phyloP scores from a whole-genome alignment of 2,888 invertebrate genomes.

The Diploptera punctata region DNA sequence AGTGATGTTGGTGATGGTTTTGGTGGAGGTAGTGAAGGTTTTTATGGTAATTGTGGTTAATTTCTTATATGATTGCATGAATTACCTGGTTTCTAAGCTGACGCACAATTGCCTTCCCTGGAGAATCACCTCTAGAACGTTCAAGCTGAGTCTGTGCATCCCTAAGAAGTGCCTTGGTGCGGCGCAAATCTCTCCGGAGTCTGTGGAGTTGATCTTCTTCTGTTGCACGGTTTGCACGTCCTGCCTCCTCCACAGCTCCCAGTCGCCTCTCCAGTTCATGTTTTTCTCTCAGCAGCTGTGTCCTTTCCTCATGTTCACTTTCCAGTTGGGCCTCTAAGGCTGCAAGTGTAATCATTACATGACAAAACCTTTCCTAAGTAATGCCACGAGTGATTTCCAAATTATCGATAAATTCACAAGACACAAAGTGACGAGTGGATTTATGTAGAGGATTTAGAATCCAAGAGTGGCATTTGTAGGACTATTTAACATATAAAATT shows the following conservation, averaged over 20 bases:
- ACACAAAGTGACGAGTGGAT: too few relatives aligned
- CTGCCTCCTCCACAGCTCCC: slow-evolving; percentile 75
- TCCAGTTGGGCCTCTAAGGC: slow-evolving; percentile 91
- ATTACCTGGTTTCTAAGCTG: slow-evolving; percentile 76
- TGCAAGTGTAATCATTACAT: too few relatives aligned
- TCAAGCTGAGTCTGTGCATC: slow-evolving; percentile 94
- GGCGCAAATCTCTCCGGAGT: slow-evolving; percentile 84
- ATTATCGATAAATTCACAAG: too few relatives aligned
- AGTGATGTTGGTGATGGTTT: too few relatives aligned
- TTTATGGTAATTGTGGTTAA: too few relatives aligned
- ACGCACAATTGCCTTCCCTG: slow-evolving; percentile 77
- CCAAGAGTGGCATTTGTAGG: too few relatives aligned
- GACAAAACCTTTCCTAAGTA: too few relatives aligned
- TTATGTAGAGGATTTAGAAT: too few relatives aligned
- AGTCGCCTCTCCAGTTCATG: slow-evolving; percentile 90
- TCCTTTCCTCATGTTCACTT: slow-evolving; percentile 92
- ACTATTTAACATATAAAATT: too few relatives aligned
- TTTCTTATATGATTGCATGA: too few relatives aligned
- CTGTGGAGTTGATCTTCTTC: slow-evolving; percentile 76
- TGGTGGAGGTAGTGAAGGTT: too few relatives aligned
- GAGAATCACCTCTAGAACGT: slow-evolving; percentile 84
- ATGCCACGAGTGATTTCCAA: too few relatives aligned
- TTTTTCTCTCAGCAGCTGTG: slow-evolving; percentile 83
- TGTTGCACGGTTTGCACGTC: slow-evolving; percentile 72
- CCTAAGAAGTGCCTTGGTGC: slow-evolving; percentile 86